Evolutionary conservation across 2,113 vertebrate species (phyloP), one percentile per base, ranked within the genome.

Genomic region (Leucopsar rothschildi): DNA sequence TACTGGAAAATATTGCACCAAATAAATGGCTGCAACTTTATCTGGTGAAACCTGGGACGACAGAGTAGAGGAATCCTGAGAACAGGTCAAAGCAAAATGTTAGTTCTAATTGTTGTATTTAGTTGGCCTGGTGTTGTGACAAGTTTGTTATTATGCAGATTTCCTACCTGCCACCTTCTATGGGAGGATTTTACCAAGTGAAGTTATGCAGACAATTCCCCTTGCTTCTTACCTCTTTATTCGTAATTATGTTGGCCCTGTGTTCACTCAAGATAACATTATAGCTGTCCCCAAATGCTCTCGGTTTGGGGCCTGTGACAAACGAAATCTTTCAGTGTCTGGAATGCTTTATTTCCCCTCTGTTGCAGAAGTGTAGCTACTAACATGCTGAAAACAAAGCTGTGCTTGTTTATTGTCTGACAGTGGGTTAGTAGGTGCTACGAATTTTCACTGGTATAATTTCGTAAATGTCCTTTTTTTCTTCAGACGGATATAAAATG

Each of bases 101-200:
- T 97, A 87, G 96, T 97, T 98, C 95, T 98, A 97, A 95, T 97
- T 96, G 95, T 96, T 97, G 68, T 44, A 29, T 90, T 50, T 80
- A 86, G 92, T 73, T 92, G 95, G 86, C 97, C 97, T 98, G 97
- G 96, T 96, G 94, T 93, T 92, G 78, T 97, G 97, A 98, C 97
- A 98, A 89, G 90, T 92, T 94, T 98, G 97, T 96, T 98, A 98
- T 90, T 95, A 92, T 42, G 75, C 98, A 98, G 98, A 96, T 98
- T 97, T 97, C 97, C 95, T 91, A 93, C 80, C 96, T 98, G 98
- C 97, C 98, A 97, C 86, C 78, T 95, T 95, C 89, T 86, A 96
- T 97, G 97, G 53, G 56, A 89, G 81, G 90, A 96, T 96, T 95
- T 97, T 91, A 81, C 76, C 81, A 86, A 84, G 92, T 98, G 98